Percentiles rank a stretch among this genome's conserved stretches.
These are phyloP conservation scores for Liparis tanakae DNA, from an alignment of 2,797 vertebrate species.

Conservation along the genomic window DNA sequence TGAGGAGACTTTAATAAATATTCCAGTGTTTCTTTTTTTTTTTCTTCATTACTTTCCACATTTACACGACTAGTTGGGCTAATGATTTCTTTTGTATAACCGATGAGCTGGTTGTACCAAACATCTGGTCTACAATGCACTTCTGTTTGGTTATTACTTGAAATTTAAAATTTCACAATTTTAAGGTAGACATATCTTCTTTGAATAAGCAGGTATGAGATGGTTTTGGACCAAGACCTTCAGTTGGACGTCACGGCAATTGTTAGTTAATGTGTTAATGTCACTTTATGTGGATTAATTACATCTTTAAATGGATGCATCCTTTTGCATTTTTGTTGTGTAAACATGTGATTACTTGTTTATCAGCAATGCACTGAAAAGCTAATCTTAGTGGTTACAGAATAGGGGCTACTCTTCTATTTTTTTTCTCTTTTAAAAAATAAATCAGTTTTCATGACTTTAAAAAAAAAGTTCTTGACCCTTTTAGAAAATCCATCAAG, in stretches of 20 bases:
- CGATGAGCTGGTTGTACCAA: slow-evolving; percentile 84
- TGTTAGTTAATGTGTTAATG: slow-evolving; percentile 58
- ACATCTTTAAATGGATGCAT: slow-evolving; percentile 75
- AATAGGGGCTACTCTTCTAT: slow-evolving; percentile 49
- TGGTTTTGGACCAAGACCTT: slow-evolving; percentile 42
- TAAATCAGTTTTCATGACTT: slow-evolving; percentile 52
- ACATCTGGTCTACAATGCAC: slow-evolving; percentile 79
- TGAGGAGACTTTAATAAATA: slow-evolving; percentile 42
- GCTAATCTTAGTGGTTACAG: slow-evolving; percentile 63
- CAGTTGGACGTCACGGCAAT: slow-evolving; percentile 48
- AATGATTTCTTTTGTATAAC: slow-evolving; percentile 72
- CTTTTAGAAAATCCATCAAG: slow-evolving; percentile 46
- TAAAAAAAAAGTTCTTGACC: slow-evolving; percentile 53
- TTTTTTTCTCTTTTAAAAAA: neutral
- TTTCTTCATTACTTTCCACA: slow-evolving; percentile 58
- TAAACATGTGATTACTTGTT: slow-evolving; percentile 70
- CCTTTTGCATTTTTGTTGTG: slow-evolving; percentile 79
- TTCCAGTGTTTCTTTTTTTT: slow-evolving; percentile 41
- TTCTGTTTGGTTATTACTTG: slow-evolving; percentile 75
- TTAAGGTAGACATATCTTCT: slow-evolving; percentile 76
- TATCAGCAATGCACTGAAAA: slow-evolving; percentile 81
- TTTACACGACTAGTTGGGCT: slow-evolving; percentile 60
- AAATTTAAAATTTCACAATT: slow-evolving; percentile 73
- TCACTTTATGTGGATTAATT: slow-evolving; percentile 63
- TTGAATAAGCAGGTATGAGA: slow-evolving; percentile 54